A percentile compares a stretch with the other conserved stretches of the same genome.
Conservation (phyloP, 2,888 invertebrate species). For the Lordiphosa andalusiaca region DNA sequence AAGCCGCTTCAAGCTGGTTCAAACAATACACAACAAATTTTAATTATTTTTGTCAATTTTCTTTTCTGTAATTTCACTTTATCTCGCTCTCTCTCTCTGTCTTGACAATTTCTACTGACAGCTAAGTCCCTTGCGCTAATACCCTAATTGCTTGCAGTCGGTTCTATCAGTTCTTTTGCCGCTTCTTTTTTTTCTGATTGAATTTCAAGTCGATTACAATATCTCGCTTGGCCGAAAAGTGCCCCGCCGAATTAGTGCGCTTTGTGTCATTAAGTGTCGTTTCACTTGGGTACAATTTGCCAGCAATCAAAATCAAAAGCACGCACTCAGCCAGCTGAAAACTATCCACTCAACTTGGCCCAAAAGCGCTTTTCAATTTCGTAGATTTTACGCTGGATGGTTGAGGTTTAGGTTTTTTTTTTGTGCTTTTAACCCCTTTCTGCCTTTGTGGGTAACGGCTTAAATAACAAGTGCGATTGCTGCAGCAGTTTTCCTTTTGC, state of each 20-base stretch:
- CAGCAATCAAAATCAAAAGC: constrained; percentile 18
- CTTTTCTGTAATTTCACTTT: too few relatives aligned
- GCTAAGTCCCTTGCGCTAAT: too few relatives aligned
- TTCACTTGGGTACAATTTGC: constrained; percentile 35
- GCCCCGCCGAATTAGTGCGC: constrained; percentile 35
- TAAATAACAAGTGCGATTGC: too few relatives aligned
- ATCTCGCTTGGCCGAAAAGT: constrained; percentile 21
- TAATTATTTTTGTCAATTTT: too few relatives aligned
- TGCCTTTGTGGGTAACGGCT: background rate
- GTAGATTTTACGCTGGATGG: constrained; percentile 8
- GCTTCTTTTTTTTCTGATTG: constrained; percentile 40
- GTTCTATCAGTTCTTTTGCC: too few relatives aligned
- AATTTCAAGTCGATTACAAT: constrained; percentile 58
- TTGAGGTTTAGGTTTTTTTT: constrained; percentile 7
- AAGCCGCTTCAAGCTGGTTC: too few relatives aligned
- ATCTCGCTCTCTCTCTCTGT: too few relatives aligned
- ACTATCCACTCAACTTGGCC: constrained; percentile 1
- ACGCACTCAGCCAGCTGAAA: constrained; percentile 1
- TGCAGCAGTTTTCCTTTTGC: too few relatives aligned
- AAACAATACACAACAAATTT: too few relatives aligned
- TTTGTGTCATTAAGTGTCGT: constrained; percentile 67
- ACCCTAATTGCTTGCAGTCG: too few relatives aligned
- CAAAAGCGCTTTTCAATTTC: constrained; percentile 11
- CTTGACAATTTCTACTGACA: too few relatives aligned
- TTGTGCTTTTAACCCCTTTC: constrained; percentile 1